Conservation (phyloP, 1,140 invertebrate genomes). For the Thaumatotibia leucotreta region DNA sequence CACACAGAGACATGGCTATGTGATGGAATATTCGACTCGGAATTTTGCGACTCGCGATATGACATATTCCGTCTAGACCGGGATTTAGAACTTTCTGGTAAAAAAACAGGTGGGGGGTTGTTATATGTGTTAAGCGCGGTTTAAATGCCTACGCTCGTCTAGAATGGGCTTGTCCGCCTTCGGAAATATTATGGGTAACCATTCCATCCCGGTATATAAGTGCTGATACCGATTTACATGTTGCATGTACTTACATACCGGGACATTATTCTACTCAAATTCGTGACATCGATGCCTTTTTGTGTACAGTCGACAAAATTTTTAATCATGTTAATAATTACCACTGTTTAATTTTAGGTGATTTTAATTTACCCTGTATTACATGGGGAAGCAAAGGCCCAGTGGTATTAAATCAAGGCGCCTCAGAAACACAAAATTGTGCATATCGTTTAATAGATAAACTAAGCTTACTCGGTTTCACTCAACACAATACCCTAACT, state of each 20-base stretch:
- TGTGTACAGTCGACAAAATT: neutral
- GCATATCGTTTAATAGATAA: neutral
- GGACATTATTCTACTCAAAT: neutral
- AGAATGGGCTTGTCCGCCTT: neutral
- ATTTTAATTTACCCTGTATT: slow-evolving; percentile 19
- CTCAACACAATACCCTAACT: slow-evolving; percentile 4
- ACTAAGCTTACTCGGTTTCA: neutral
- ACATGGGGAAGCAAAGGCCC: neutral
- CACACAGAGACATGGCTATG: slow-evolving; percentile 9
- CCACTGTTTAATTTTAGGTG: slow-evolving; percentile 13
- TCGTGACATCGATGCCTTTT: neutral
- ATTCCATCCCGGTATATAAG: neutral
- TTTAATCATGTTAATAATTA: neutral
- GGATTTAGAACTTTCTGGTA: neutral
- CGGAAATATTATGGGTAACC: neutral
- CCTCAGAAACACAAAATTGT: slow-evolving; percentile 3
- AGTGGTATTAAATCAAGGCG: neutral
- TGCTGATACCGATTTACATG: neutral
- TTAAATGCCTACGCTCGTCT: neutral
- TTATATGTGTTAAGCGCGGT: neutral
- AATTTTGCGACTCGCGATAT: slow-evolving; percentile 11
- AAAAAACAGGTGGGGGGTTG: neutral
- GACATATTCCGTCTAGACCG: slow-evolving; percentile 9
- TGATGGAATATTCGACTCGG: slow-evolving; percentile 5
- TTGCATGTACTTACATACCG: neutral